Percentiles rank a stretch among this genome's conserved stretches.
These are phyloP conservation scores for Stictonetta naevosa DNA, from an alignment of 2,113 vertebrate genomes.

Conservation along the genomic window DNA sequence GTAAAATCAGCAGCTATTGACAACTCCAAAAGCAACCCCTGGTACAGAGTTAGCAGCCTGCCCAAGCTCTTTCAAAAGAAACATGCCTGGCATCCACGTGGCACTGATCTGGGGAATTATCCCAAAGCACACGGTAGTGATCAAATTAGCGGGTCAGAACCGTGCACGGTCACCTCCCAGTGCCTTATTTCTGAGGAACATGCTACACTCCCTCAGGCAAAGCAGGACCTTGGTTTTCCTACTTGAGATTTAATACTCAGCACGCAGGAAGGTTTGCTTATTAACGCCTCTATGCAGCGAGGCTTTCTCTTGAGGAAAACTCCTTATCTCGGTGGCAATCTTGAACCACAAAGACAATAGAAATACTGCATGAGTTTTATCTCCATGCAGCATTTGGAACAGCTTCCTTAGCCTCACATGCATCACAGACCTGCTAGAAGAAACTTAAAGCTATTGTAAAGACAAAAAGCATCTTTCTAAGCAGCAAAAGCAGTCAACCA, in stretches of 20 bases:
- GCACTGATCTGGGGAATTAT: not conserved
- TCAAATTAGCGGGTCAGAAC: accelerated
- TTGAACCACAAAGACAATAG: not conserved
- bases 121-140: not conserved
- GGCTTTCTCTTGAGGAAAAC: not conserved
- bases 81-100: not conserved
- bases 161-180: accelerated
- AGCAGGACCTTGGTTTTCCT: not conserved
- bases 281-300: not conserved
- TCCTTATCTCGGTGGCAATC: not conserved
- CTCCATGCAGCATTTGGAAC: not conserved
- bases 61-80: not conserved
- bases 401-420: not conserved
- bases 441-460: not conserved
- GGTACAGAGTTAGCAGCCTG: not conserved
- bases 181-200: not conserved
- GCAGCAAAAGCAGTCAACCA: not conserved
- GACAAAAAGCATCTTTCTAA: not conserved
- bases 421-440: not conserved
- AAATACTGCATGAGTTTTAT: not conserved
- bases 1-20: not conserved
- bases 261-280: accelerated
- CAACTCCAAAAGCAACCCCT: not conserved
- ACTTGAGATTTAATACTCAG: not conserved
- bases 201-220: not conserved